Evolutionary conservation across 2,113 vertebrate genomes (phyloP).

Genomic region (Lagopus leucura): DNA sequence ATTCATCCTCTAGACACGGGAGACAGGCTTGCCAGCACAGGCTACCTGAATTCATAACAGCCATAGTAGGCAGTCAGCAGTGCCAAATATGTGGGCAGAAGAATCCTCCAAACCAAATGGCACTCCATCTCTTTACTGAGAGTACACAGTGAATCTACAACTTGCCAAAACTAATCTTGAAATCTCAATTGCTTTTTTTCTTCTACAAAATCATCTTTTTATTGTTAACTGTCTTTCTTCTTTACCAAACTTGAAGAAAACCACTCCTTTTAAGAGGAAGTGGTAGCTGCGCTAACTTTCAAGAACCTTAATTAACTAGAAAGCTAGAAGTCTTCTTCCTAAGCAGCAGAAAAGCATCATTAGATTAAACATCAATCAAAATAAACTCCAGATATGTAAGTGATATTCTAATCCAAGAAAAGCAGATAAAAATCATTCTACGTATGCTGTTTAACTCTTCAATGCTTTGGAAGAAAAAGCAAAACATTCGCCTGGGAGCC

Average conservation of each 20-base stretch:
- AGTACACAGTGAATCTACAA: not conserved
- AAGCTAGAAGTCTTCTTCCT: not conserved
- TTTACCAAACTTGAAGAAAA: not conserved
- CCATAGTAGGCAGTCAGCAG: not conserved
- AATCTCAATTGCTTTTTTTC: not conserved
- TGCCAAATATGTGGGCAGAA: rapidly evolving
- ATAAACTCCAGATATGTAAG: not conserved
- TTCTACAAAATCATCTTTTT: not conserved
- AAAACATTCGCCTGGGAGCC: not conserved
- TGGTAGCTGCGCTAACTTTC: not conserved
- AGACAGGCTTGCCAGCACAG: not conserved
- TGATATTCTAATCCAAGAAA: not conserved
- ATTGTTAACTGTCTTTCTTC: not conserved
- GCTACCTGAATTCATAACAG: not conserved
- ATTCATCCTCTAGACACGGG: not conserved
- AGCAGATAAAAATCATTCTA: not conserved
- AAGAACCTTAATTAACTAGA: not conserved
- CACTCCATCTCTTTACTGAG: not conserved
- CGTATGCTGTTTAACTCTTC: not conserved
- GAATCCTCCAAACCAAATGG: not conserved
- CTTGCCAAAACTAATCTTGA: not conserved
- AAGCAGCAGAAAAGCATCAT: not conserved
- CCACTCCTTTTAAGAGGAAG: not conserved
- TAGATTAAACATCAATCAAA: not conserved
- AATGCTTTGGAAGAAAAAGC: not conserved